Evolutionary conservation across 2,888 invertebrate species (phyloP), one percentile per base, ranked within the genome.

Genomic region (Acrocyrtus sp.): DNA sequence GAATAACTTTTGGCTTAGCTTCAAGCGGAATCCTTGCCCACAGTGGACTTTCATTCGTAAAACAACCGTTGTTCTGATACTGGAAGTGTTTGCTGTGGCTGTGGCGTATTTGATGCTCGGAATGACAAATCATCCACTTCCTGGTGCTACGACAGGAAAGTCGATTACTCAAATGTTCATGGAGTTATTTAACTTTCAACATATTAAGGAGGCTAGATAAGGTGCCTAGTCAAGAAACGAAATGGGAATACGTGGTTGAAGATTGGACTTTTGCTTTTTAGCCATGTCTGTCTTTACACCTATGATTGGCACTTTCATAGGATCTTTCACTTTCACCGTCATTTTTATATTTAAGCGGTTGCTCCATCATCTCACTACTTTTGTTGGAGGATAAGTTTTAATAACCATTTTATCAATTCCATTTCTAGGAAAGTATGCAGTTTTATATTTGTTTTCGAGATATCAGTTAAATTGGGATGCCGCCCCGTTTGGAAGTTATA

Each of bases 401-500:
- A n/a, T n/a, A n/a, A n/a, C n/a, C n/a, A n/a, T n/a, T n/a, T n/a
- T n/a, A n/a, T n/a, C n/a, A n/a, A n/a, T n/a, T n/a, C n/a, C n/a
- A n/a, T n/a, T n/a, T n/a, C n/a, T n/a, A n/a, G n/a, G n/a, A n/a
- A n/a, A n/a, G n/a, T n/a, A n/a, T n/a, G 90, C 91, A 26, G 93
- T 94, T 3, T 87, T 90, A 85, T 94, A 94, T 84, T 86, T 94
- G 63, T 94, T 93, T 83, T 92, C 92, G 29, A 88, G 94, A 75
- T 93, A 90, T 83, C 88, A 92, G 51, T 94, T 94, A 85, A 92
- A 93, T 83, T 94, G 94, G 94, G 91, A 93, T 82, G 94, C 93
- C 85, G 91, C 93, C 41, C 92, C 93, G 83, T 94, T 90, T 24
- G 78, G 77, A 24, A 12, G 65, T 5, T 79, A 47, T 43, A 78